Base-by-base conservation (phyloP, 2,113 vertebrate genomes). In the Urocitellus parryii region DNA sequence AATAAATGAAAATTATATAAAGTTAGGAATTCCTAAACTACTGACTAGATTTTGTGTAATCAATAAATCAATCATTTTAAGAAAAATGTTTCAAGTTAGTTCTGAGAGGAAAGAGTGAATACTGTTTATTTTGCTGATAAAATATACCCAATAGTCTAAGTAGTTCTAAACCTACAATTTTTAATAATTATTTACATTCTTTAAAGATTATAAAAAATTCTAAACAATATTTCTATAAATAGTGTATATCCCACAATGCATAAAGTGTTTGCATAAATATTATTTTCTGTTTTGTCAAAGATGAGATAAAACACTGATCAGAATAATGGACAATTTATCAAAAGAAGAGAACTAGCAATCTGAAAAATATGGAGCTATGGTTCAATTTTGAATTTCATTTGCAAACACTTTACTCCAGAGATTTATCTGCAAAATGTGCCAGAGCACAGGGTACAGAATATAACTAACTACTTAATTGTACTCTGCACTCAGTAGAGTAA, bases 311-410 rank as follows among this genome's bases (percentile, higher is more conserved):
- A 91, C 90, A 5, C 3, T 91, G 81, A 32, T 85, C 82, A 70
- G 11, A 90, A 96, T 88, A 34, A 86, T 4, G 77, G 65, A 83
- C 24, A 94, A 89, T 89, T 94, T 91, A 88, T 96, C 74, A 87
- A 83, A 95, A 89, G 65, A 22, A 93, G 27, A 84, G 51, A 89
- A 87, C 32, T 70, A 83, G 77, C 61, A 97, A 78, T 29, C 24
- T 88, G 8, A 34, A 93, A 97, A 91, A 93, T 61, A 92, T n/a
- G 29, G 17, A 78, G 25, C 39, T 91, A 72, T 25, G 27, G 8
- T 65, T 95, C 39, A 95, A 11, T 83, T 95, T 96, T 53, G 61
- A 72, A 80, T 86, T 91, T 97, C 34, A 91, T 58, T 80, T 96
- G 22, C 0, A 85, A 45, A 90, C 5, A 80, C 2, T 91, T 93